Percentiles rank a stretch among this genome's conserved stretches.
phyloP scores from a whole-genome alignment of 64 coral and sea anemone genomes.

The Montipora cactus region DNA sequence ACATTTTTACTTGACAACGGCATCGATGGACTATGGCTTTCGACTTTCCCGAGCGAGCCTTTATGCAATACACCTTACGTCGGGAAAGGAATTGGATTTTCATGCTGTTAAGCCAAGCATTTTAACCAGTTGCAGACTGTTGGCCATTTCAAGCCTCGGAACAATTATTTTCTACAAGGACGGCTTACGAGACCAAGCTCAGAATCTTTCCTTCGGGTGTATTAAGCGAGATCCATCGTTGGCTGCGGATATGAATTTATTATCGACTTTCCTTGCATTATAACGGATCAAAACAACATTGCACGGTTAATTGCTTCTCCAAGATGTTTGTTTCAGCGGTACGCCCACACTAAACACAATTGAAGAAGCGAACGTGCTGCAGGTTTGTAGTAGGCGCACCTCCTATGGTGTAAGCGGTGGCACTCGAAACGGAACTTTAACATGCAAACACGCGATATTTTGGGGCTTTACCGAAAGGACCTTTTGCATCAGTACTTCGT shows the following conservation, averaged over 20 bases:
- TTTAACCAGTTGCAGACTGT: slow-evolving; percentile 23
- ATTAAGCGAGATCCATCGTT: not conserved
- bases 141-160: slow-evolving; percentile 41
- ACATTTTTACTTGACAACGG: slow-evolving; percentile 46
- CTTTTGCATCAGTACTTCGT: not conserved
- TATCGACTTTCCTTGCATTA: not conserved
- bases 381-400: not conserved
- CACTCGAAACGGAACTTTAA: not conserved
- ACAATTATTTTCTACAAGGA: not conserved
- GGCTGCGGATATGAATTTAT: not conserved
- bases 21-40: not conserved
- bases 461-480: slow-evolving; percentile 7
- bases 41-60: not conserved
- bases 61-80: not conserved
- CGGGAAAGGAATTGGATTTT: not conserved
- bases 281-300: slow-evolving; percentile 41
- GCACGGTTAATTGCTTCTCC: slow-evolving; percentile 55
- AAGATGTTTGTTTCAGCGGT: slow-evolving; percentile 68
- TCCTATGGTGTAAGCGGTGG: not conserved
- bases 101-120: slow-evolving; percentile 46
- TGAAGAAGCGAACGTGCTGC: not conserved
- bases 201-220: not conserved
- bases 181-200: not conserved
- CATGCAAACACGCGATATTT: slow-evolving; percentile 44
- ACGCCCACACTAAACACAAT: slow-evolving; percentile 88